phyloP scores from a whole-genome alignment of 2,888 invertebrate genomes.

The Drosophila ezoana region DNA sequence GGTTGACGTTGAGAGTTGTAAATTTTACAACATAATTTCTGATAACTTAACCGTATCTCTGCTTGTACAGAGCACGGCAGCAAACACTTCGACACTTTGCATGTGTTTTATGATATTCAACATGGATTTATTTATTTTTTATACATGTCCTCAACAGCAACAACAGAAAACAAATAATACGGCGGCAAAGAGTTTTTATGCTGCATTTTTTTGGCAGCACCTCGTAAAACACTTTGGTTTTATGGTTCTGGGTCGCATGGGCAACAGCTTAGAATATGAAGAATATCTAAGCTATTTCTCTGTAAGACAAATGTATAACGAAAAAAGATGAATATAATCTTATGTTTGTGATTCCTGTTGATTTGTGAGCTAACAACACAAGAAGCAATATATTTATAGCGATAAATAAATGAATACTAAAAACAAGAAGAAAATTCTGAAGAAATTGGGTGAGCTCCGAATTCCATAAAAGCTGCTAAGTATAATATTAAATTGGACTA shows the following conservation, averaged over 20 bases:
- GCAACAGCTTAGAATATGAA: background rate
- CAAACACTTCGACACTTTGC: conserved; percentile 60
- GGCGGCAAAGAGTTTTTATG: conserved; percentile 30
- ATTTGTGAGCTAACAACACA: conserved; percentile 25
- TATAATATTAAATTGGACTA: too few relatives aligned
- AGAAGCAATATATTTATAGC: background rate
- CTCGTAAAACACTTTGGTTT: conserved; percentile 73
- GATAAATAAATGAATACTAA: background rate
- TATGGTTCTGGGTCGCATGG: conserved; percentile 22
- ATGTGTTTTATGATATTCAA: conserved; percentile 70
- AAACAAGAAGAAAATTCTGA: too few relatives aligned
- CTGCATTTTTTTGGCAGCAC: conserved; percentile 45
- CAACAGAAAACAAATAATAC: background rate
- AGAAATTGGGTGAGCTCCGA: background rate
- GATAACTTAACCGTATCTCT: conserved; percentile 66
- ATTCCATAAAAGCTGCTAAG: too few relatives aligned
- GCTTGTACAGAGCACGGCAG: background rate
- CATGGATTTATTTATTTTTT: conserved; percentile 62
- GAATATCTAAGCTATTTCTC: background rate
- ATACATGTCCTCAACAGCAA: background rate
- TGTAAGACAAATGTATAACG: background rate
- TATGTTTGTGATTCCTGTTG: conserved; percentile 4
- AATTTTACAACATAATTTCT: conserved; percentile 81
- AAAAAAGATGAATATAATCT: background rate
- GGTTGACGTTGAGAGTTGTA: conserved; percentile 57